Evolutionary conservation across 2,113 vertebrate species (phyloP), one percentile per base, ranked within the genome.

Genomic region (Brachypodius melanocephalos): DNA sequence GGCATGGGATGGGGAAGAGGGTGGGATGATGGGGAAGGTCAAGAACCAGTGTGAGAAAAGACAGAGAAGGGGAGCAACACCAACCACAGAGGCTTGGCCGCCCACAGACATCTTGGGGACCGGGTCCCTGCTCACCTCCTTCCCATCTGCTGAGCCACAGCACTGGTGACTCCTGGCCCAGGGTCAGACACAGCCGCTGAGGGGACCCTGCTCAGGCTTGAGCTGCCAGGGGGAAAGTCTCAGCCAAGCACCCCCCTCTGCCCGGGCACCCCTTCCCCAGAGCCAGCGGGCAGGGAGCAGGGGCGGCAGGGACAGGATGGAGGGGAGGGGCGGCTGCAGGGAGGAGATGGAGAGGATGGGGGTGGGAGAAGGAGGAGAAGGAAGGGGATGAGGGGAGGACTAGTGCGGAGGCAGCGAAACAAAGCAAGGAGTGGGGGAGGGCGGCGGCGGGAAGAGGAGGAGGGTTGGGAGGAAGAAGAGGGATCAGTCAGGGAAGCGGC

Each of bases 381-480:
- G 57, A 63, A 55, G 67, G 42, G 49, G 32, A 43, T 26, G 59
- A 59, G 52, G 34, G 52, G 78, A 63, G 43, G 55, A 59, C 38
- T 46, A 49, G 76, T 4, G 81, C 24, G 26, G 71, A 81, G 78
- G 86, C 57, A 75, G 94, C 9, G 22, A 38, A 71, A 94, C 89
- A 88, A 75, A 89, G 89, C 77, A 20, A 18, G 52, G 59, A 67
- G 63, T 22, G 54, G 57, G 55, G 57, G 84, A 82, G 89, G 61
- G 61, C 24, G 73, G 71, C 3, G 40, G 85, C 48, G 25, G 63
- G 38, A 36, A n/a, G 46, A 54, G 62, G 34, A 68, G 69, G 80
- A 81, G 74, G 65, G 19, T 7, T 26, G 80, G 65, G 84, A 92
- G 90, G 86, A 83, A 90, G 81, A 77, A 63, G 58, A 79, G 58